phyloP scores from a whole-genome alignment of 2,888 invertebrate genomes.

The Callyntrura sp. region DNA sequence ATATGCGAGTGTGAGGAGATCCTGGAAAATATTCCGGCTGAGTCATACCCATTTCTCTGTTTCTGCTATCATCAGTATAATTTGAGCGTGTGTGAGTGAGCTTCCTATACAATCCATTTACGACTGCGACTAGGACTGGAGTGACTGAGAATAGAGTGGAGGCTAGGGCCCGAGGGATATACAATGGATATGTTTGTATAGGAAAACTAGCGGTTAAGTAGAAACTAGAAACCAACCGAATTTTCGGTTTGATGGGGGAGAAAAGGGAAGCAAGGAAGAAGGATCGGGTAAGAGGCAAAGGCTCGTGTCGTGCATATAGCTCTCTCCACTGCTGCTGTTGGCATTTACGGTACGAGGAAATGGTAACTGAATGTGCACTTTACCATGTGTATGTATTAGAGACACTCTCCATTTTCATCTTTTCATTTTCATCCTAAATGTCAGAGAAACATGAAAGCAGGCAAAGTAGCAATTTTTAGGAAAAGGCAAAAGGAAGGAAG shows the following conservation, averaged over 20 bases:
- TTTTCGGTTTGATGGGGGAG: constrained; percentile 70
- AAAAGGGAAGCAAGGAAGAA: constrained; percentile 62
- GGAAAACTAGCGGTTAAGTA: constrained; percentile 51
- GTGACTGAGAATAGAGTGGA: constrained; percentile 46
- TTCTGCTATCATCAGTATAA: constrained; percentile 27
- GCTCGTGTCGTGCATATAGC: constrained; percentile 56
- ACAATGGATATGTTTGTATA: constrained; percentile 60
- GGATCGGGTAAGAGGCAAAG: constrained; percentile 67
- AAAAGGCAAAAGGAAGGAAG: constrained; percentile 50
- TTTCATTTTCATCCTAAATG: constrained; percentile 74
- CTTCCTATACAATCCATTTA: constrained; percentile 21
- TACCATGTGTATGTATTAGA: constrained; percentile 8
- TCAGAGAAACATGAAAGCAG: constrained; percentile 73
- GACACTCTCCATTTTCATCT: constrained; percentile 58
- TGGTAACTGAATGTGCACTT: constrained; percentile 59
- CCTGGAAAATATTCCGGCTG: constrained; percentile 71
- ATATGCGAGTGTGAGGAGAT: constrained; percentile 45
- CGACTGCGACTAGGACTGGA: background rate
- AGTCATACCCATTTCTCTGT: constrained; percentile 70
- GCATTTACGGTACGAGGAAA: constrained; percentile 61
- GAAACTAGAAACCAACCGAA: constrained; percentile 63
- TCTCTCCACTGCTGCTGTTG: constrained; percentile 53
- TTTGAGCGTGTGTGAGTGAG: constrained; percentile 9
- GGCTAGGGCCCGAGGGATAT: constrained; percentile 76
- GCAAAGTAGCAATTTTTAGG: constrained; percentile 42